phyloP scores from a whole-genome alignment of 2,113 vertebrate genomes.

The Variabilichromis moorii region DNA sequence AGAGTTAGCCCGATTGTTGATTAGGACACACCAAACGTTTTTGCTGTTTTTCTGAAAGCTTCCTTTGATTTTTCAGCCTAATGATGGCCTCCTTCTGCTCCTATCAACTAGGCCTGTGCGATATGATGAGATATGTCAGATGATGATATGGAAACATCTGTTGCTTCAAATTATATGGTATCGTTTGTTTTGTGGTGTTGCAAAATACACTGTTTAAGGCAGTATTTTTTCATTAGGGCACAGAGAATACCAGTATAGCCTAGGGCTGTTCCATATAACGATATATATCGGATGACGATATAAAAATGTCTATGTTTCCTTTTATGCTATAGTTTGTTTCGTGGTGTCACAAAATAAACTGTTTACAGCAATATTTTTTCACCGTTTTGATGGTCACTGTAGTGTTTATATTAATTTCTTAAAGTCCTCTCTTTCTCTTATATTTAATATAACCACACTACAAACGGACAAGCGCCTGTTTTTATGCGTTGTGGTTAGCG shows the following conservation, averaged over 20 bases:
- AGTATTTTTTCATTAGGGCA: neutral
- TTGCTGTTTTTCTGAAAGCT: neutral
- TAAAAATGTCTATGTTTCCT: no score
- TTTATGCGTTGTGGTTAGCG: accelerated
- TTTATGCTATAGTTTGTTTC: accelerated
- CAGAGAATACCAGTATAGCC: neutral
- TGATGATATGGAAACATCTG: neutral
- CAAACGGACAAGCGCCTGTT: accelerated
- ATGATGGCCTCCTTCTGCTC: neutral
- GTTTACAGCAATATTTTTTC: no score
- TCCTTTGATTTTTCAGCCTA: neutral
- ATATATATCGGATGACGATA: no score
- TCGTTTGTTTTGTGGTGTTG: neutral
- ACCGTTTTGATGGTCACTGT: no score
- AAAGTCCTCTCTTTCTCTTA: accelerated
- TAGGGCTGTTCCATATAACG: neutral
- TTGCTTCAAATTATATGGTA: neutral
- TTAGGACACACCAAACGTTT: neutral
- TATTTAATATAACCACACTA: accelerated
- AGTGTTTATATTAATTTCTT: no score
- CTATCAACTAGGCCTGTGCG: neutral
- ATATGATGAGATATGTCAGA: neutral
- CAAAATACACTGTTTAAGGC: accelerated
- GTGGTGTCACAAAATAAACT: no score
- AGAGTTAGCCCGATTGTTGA: neutral